phyloP scores from a whole-genome alignment of 2,797 vertebrate genomes.

The Loris lydekkerianus region DNA sequence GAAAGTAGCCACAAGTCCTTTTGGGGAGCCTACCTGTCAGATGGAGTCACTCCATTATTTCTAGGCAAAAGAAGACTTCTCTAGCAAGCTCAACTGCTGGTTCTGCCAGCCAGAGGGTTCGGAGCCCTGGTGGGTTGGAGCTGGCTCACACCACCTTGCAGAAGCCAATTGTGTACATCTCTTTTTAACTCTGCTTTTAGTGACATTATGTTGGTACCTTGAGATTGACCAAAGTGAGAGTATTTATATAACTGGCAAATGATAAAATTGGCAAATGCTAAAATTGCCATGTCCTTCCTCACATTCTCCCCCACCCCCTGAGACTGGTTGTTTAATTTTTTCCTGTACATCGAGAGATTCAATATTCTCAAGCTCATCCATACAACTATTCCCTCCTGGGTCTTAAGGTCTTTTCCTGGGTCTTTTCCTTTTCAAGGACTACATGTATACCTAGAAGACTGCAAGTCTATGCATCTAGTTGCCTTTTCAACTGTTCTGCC shows the following conservation, averaged over 20 bases:
- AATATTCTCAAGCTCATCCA: neutral
- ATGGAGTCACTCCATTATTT: neutral
- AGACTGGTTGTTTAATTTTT: neutral
- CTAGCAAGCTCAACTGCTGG: neutral
- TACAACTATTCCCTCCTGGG: neutral
- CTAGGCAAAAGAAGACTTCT: neutral
- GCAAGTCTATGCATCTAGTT: neutral
- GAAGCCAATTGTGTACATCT: neutral
- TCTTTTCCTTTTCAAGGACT: neutral
- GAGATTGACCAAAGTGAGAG: neutral
- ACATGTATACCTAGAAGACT: neutral
- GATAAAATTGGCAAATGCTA: neutral
- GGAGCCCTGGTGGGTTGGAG: neutral
- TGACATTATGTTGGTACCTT: neutral
- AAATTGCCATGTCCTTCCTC: neutral
- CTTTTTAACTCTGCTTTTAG: neutral
- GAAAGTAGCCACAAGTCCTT: neutral
- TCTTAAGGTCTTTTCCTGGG: neutral
- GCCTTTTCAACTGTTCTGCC: neutral
- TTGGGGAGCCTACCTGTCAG: neutral
- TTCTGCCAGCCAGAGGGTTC: neutral
- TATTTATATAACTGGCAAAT: neutral
- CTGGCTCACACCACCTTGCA: neutral
- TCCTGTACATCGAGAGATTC: neutral
- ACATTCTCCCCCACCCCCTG: neutral